Conservation (phyloP, 2,113 vertebrate species). For the Prinia subflava region DNA sequence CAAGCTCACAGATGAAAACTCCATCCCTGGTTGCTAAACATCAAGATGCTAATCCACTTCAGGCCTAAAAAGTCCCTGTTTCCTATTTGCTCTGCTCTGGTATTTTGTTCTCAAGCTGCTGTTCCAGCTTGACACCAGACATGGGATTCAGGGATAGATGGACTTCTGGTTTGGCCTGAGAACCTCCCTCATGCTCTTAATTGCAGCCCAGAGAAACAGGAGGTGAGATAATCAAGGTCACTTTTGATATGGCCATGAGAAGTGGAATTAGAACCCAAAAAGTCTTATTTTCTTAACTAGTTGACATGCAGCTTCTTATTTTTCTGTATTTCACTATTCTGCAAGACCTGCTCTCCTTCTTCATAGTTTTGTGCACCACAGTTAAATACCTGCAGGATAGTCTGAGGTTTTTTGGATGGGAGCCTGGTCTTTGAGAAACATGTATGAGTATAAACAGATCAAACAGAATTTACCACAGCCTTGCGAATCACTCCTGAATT, state of each 20-base stretch:
- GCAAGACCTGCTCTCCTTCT: not conserved
- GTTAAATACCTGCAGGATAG: not conserved
- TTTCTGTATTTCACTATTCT: not conserved
- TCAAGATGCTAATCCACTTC: not conserved
- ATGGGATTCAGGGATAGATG: not conserved
- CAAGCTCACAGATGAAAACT: not conserved
- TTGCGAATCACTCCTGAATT: not conserved
- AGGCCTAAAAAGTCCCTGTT: not conserved
- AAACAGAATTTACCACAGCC: not conserved
- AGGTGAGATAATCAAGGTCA: not conserved
- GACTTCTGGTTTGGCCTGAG: not conserved
- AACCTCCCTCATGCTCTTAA: not conserved
- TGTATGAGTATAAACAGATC: not conserved
- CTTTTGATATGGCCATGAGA: not conserved
- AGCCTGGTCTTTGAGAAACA: constrained; percentile 17
- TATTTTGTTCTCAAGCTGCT: not conserved
- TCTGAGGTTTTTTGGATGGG: not conserved
- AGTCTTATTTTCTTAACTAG: not conserved
- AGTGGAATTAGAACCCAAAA: not conserved
- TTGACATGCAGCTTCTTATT: not conserved
- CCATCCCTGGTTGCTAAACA: not conserved
- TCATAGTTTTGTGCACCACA: not conserved
- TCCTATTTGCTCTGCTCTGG: not conserved
- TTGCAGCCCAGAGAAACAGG: not conserved
- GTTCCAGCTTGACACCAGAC: not conserved